Evolutionary conservation across 2,888 invertebrate genomes (phyloP), one percentile per base, ranked within the genome.

Genomic region (Nomada goodeniana): DNA sequence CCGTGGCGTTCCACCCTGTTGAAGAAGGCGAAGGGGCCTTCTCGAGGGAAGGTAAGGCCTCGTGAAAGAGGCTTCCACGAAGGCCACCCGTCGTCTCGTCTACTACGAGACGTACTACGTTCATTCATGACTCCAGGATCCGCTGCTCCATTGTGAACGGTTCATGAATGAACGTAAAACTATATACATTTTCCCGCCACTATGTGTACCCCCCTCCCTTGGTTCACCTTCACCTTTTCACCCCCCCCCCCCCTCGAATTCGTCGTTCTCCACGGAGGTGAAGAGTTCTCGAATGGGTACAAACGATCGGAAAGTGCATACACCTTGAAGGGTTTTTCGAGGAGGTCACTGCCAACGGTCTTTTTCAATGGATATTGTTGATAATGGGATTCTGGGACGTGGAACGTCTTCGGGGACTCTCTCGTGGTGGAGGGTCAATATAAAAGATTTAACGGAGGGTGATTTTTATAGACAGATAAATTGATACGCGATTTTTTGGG

Each of bases 151-250:
- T 87, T 85, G 82, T 86, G 55, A 42, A 52, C 65, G 76, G 60
- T 88, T 90, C 76, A 89, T 92, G 91, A 92, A 92, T 92, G 92
- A 92, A 92, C 87, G 88, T 91, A 86, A 83, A 82, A 84, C 78
- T 82, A 82, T 15, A 47, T 47, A 36, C 81, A 78, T 82, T 76
- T 78, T 74, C 65, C 80, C 80, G 68, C 83, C 70, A 60, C 36
- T 68, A 57, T 47, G 36, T 63, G 70, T 70, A 60, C 63, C 77
- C 42, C 20, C 20, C 18, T 1, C 68, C 26, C 10, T 23, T 23
- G 36, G 36, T 36, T 26, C 13, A 47, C 26, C 18, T 57, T 52
- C n/a, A 42, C 50, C 50, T 53, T 23, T 44, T 36, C 1, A 23
- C 23, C 52, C 4, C 20, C 57, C 15, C 29, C 53, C 20, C 57